phyloP scores from a whole-genome alignment of 2,888 invertebrate genomes.

The Listrodromus nycthemerus region DNA sequence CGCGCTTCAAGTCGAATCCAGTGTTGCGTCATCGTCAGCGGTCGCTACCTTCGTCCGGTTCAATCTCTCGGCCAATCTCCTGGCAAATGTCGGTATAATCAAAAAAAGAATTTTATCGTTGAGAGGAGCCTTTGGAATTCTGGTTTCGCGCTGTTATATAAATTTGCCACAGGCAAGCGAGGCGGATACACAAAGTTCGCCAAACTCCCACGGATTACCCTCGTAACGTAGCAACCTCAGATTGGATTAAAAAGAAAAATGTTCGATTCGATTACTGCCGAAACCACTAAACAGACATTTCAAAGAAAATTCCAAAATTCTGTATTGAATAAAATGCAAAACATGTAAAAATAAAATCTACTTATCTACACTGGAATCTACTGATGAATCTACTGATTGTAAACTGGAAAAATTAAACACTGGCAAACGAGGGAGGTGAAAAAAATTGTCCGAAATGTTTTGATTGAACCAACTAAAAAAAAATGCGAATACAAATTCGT shows the following conservation, averaged over 20 bases:
- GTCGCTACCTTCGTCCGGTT: not conserved
- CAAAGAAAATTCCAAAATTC: too few species aligned
- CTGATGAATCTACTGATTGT: not conserved
- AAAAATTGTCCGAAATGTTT: too few species aligned
- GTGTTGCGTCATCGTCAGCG: constrained; percentile 7
- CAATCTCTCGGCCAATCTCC: constrained; percentile 7
- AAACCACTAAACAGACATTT: too few species aligned
- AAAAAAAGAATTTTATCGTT: not conserved
- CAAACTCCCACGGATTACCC: constrained; percentile 11
- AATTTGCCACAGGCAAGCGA: constrained; percentile 11
- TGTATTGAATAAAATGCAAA: constrained; percentile 11
- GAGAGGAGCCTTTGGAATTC: not conserved
- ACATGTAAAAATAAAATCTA: not conserved
- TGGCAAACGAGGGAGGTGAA: too few species aligned
- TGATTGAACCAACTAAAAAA: too few species aligned
- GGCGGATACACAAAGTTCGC: not conserved
- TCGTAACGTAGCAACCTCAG: constrained; percentile 16
- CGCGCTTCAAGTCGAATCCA: not conserved
- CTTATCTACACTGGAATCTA: constrained; percentile 1
- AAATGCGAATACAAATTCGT: too few species aligned
- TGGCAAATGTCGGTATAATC: not conserved
- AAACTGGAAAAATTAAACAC: too few species aligned
- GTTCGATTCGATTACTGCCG: too few species aligned
- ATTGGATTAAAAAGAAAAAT: constrained; percentile 7
- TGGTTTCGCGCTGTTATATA: constrained; percentile 13